Conservation (phyloP, 2,797 vertebrate genomes). For the Macrochelys suwanniensis region DNA sequence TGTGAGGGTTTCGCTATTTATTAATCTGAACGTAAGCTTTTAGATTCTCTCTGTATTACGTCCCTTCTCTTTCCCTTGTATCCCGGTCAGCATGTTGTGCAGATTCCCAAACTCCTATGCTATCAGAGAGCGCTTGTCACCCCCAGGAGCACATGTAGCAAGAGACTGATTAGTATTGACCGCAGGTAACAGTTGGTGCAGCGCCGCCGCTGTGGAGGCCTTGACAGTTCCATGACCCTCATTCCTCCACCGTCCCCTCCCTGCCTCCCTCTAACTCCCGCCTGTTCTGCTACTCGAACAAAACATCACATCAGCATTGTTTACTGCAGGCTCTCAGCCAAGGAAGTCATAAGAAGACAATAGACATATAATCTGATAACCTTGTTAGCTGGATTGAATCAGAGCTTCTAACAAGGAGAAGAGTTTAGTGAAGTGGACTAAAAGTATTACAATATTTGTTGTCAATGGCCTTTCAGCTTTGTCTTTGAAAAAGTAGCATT, state of each 20-base stretch:
- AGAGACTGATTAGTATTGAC: constrained; percentile 63
- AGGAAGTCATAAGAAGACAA: constrained; percentile 78
- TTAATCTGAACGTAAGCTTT: background rate
- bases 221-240: constrained; percentile 75
- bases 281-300: constrained; percentile 63
- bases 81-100: background rate
- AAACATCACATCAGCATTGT: constrained; percentile 74
- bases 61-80: background rate
- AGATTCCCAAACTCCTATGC: background rate
- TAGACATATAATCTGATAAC: constrained; percentile 79
- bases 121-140: background rate
- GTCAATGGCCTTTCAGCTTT: constrained; percentile 72
- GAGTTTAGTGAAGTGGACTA: constrained; percentile 70
- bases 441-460: constrained; percentile 74
- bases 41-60: background rate
- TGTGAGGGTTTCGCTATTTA: background rate
- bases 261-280: constrained; percentile 35
- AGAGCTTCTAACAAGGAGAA: constrained; percentile 68
- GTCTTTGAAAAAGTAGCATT: constrained; percentile 64
- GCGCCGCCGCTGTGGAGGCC: constrained; percentile 45
- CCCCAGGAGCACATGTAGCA: background rate
- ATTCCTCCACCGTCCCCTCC: background rate
- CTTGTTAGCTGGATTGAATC: constrained; percentile 76
- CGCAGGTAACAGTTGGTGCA: constrained; percentile 2
- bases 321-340: constrained; percentile 66